A percentile compares a stretch with the other conserved stretches of the same genome.
Evolutionary conservation across 2,797 vertebrate species (phyloP).

Genomic region (Cyclura pinguis): DNA sequence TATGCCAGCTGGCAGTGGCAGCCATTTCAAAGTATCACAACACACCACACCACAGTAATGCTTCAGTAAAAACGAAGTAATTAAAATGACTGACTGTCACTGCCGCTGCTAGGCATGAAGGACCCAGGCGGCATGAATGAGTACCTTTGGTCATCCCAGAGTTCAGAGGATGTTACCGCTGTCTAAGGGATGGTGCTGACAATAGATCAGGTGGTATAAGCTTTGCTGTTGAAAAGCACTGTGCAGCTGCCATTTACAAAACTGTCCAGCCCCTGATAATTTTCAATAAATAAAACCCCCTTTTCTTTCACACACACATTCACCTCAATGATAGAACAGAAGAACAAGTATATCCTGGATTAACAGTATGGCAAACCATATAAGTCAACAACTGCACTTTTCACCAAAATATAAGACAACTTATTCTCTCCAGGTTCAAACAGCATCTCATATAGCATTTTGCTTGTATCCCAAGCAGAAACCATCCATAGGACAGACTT

Average conservation of each 20-base stretch:
- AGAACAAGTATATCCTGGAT: slow-evolving; percentile 19
- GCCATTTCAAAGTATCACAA: background rate
- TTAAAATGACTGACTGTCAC: background rate
- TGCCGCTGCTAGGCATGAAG: too few relatives aligned
- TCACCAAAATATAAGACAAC: background rate
- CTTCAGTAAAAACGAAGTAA: background rate
- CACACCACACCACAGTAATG: background rate
- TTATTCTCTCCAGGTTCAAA: slow-evolving; percentile 1
- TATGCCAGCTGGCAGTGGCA: too few relatives aligned
- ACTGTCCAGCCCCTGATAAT: too few relatives aligned
- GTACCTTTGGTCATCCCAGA: background rate
- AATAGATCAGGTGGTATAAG: background rate
- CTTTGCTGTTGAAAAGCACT: too few relatives aligned
- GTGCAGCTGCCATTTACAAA: background rate
- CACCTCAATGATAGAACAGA: background rate
- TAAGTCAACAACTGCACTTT: fast-evolving
- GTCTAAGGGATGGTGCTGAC: too few relatives aligned
- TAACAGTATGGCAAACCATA: background rate
- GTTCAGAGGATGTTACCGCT: background rate
- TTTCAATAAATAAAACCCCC: background rate
- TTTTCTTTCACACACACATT: too few relatives aligned
- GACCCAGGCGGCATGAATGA: background rate
- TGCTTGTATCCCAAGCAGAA: slow-evolving; percentile 40
- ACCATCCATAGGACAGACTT: slow-evolving; percentile 53
- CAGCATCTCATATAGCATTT: slow-evolving; percentile 10